Conservation (phyloP, 30 jellyfish, hydroid and myxozoan genomes). For the Pseudorhiza aurosa region DNA sequence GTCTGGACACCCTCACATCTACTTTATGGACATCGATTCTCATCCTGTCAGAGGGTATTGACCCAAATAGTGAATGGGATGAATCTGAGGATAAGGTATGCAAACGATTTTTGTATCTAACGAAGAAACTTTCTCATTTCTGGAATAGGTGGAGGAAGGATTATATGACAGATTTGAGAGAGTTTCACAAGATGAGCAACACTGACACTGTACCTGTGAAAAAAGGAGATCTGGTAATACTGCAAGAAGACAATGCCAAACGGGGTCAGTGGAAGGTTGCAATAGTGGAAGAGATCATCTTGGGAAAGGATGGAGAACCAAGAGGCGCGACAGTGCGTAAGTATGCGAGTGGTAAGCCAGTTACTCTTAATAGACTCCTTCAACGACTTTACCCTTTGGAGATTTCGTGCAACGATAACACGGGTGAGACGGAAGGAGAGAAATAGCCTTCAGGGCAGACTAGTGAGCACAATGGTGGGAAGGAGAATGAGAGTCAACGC, state of each 20-base stretch:
- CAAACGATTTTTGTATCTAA: conserved; percentile 23
- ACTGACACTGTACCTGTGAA: background rate
- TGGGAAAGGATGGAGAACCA: conserved; percentile 30
- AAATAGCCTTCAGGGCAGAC: background rate
- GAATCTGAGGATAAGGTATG: background rate
- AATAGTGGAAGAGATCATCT: conserved; percentile 3
- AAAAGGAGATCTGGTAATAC: conserved; percentile 28
- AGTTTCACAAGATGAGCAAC: background rate
- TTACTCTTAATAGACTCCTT: conserved; percentile 9
- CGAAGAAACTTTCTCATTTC: conserved; percentile 17
- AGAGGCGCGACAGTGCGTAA: conserved; percentile 40
- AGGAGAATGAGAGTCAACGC: background rate
- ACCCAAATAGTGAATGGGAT: background rate
- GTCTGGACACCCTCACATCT: conserved; percentile 51
- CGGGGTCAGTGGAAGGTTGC: conserved; percentile 41
- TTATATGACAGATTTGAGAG: conserved; percentile 49
- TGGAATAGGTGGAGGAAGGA: conserved; percentile 58
- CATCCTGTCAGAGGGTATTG: conserved; percentile 28
- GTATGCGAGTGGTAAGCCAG: conserved; percentile 2
- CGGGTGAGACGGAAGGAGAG: background rate
- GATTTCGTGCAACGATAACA: no score
- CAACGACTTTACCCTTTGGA: conserved; percentile 15
- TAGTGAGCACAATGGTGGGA: conserved; percentile 18
- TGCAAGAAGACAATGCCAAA: conserved; percentile 30
- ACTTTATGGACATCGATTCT: conserved; percentile 17